Evolutionary conservation across 2,797 vertebrate species (phyloP).

Genomic region (Macroramphosus scolopax): DNA sequence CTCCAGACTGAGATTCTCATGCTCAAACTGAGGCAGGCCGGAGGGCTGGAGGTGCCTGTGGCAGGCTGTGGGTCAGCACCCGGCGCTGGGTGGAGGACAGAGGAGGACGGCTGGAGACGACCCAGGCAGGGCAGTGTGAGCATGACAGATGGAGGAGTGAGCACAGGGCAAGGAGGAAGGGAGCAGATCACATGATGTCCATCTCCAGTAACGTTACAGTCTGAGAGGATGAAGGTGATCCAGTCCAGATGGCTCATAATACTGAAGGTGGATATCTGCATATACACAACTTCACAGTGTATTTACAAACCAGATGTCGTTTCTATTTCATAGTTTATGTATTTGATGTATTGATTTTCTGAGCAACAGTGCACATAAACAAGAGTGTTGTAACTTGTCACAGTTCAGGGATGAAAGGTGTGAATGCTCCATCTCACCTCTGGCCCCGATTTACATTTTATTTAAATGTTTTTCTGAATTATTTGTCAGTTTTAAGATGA

Average conservation of each 20-base stretch:
- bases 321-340: too few relatives aligned
- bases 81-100: constrained; percentile 24
- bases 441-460: too few relatives aligned
- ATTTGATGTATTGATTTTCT: too few relatives aligned
- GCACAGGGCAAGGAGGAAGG: constrained; percentile 20
- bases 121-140: constrained; percentile 24
- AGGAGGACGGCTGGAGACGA: constrained; percentile 35
- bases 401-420: too few relatives aligned
- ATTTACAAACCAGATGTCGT: too few relatives aligned
- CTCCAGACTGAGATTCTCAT: constrained; percentile 1
- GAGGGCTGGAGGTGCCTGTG: constrained; percentile 19
- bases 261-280: background rate
- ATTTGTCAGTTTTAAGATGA: too few relatives aligned
- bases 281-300: too few relatives aligned
- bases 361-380: too few relatives aligned
- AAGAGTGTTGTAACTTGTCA: too few relatives aligned
- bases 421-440: too few relatives aligned
- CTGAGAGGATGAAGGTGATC: constrained; percentile 44
- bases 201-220: constrained; percentile 10
- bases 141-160: constrained; percentile 51
- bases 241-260: constrained; percentile 29
- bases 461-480: too few relatives aligned
- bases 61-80: constrained; percentile 19
- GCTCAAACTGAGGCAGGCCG: background rate
- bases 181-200: constrained; percentile 10